Evolutionary conservation across 1,140 invertebrate genomes (phyloP), one percentile per base, ranked within the genome.

Genomic region (Danaus plexippus): DNA sequence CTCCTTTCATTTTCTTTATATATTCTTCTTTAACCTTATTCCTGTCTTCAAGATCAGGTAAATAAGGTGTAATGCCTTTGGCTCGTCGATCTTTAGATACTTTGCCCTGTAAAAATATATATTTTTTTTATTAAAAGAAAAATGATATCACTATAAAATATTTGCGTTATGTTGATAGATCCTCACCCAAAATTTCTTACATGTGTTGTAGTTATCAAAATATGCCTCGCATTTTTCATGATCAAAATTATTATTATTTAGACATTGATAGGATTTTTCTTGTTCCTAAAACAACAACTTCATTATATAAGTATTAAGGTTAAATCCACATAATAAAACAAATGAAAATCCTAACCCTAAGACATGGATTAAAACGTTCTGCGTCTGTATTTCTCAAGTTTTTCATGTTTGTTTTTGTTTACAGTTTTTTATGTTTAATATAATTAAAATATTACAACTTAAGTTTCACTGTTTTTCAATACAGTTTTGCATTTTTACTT

Each of bases 121-220:
- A 47, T 47, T 45, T 32, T 11, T 11, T 11, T 46, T 12, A 1
- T 2, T n/a, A 13, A 42, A 13, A 9, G 12, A 45, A 45, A 45
- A 45, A 12, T 45, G 4, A 45, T 45, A 11, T n/a, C 10, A 45
- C 4, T 1, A 45, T 5, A 0, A 45, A 11, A 15, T 15, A 15
- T 15, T 1, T 15, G 15, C 15, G 2, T n/a, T 32, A 32, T 32
- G 3, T 45, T 6, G 43, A 45, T n/a, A 45, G 4, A 45, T 45
- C 10, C 11, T 11, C 10, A 90, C 89, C 89, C 89, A 90, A 71
- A 90, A 90, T 57, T 88, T 89, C 67, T 89, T 90, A 76, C 91
- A 92, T 43, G 86, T 88, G 43, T 91, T 91, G 61, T 92, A 92
- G 64, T 92, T 92, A 44, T 89, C 89, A 64, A 92, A 91, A 70